These are phyloP conservation scores for Drosophila conformis DNA, from an alignment of 2,888 invertebrate species.

Conservation along the genomic window DNA sequence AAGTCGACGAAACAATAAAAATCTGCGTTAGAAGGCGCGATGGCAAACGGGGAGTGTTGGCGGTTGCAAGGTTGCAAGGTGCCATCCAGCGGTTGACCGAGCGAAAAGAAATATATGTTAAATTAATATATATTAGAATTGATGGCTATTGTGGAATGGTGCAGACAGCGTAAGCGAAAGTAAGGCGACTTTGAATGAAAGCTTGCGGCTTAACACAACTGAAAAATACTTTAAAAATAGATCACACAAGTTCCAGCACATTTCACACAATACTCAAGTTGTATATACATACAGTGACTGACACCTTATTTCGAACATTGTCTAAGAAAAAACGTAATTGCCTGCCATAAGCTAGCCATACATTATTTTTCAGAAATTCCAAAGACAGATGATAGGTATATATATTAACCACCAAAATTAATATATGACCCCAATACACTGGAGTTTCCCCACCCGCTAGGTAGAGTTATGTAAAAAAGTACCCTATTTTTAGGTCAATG, in stretches of 20 bases:
- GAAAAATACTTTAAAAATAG: conserved; percentile 12
- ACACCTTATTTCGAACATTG: too few species aligned
- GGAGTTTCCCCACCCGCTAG: too few species aligned
- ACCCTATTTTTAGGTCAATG: too few species aligned
- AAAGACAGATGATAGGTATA: too few species aligned
- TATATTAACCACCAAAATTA: too few species aligned
- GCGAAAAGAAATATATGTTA: conserved; percentile 68
- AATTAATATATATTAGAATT: conserved; percentile 76
- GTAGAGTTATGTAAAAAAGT: too few species aligned
- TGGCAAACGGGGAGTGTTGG: not conserved
- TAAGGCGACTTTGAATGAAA: conserved; percentile 11
- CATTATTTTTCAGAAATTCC: too few species aligned
- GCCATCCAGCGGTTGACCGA: conserved; percentile 59
- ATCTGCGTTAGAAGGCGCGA: conserved; percentile 29
- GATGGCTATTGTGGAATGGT: conserved; percentile 48
- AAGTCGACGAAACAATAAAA: conserved; percentile 78
- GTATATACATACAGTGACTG: too few species aligned
- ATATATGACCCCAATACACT: too few species aligned
- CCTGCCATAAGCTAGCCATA: too few species aligned
- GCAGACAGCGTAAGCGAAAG: not conserved
- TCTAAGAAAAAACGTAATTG: too few species aligned
- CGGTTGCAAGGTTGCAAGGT: conserved; percentile 32
- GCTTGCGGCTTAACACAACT: conserved; percentile 12
- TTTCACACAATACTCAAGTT: not conserved
- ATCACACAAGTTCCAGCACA: conserved; percentile 5